phyloP scores from a whole-genome alignment of 2,797 vertebrate species.

The Ctenopoma kingsleyae region DNA sequence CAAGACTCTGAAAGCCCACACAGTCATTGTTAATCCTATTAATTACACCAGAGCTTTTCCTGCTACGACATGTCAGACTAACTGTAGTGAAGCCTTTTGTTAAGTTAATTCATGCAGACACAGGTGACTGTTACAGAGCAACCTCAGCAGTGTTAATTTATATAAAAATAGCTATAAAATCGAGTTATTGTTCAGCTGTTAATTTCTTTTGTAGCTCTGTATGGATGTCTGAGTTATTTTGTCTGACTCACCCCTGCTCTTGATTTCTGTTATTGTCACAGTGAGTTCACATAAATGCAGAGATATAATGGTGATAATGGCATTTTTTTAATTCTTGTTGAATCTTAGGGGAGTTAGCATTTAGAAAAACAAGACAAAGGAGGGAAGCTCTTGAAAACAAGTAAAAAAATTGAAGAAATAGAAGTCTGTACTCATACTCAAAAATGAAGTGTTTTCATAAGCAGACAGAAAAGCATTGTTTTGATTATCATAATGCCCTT shows the following conservation, averaged over 20 bases:
- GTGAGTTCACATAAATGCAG: neutral
- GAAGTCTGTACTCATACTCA: neutral
- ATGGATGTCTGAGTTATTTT: constrained; percentile 17
- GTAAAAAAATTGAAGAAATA: neutral
- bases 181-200: constrained; percentile 2
- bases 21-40: constrained; percentile 3
- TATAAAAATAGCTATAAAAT: constrained; percentile 4
- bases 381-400: neutral
- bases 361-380: constrained; percentile 15
- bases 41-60: constrained; percentile 3
- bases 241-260: constrained; percentile 13
- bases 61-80: neutral
- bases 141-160: constrained; percentile 5
- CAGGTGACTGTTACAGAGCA: neutral
- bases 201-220: neutral
- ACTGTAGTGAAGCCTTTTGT: neutral
- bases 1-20: neutral
- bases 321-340: neutral
- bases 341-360: neutral
- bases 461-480: neutral
- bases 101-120: constrained; percentile 23
- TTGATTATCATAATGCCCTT: neutral
- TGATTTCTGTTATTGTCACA: constrained; percentile 15
- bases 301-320: constrained; percentile 1
- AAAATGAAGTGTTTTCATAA: neutral